These are phyloP conservation scores for Limnephilus marmoratus DNA, from an alignment of 2,888 invertebrate genomes.

Conservation along the genomic window DNA sequence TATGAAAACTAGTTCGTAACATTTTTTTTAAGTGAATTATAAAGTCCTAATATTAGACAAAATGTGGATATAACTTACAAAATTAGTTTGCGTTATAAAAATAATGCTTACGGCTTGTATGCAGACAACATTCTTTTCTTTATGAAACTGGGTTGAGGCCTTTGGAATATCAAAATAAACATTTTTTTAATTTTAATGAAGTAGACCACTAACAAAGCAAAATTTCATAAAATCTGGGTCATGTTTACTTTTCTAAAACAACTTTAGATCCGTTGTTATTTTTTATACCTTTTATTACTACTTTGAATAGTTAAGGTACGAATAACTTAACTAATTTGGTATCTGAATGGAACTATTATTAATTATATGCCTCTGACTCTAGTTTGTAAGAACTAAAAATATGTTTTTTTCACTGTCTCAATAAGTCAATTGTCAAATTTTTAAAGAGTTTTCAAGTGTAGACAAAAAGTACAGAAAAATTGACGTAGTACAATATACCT, in stretches of 20 bases:
- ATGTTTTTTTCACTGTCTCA: too few relatives aligned
- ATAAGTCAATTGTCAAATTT: too few relatives aligned
- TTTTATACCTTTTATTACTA: background rate
- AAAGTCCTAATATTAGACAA: background rate
- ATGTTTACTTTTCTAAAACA: background rate
- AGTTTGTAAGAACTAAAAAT: too few relatives aligned
- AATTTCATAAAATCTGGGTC: background rate
- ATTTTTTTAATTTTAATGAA: background rate
- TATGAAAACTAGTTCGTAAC: background rate
- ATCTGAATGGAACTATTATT: too few relatives aligned
- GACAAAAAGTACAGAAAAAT: too few relatives aligned
- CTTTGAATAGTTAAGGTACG: background rate
- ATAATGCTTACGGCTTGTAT: background rate
- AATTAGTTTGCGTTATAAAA: background rate
- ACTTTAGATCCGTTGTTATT: background rate
- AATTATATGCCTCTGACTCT: too few relatives aligned
- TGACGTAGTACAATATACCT: too few relatives aligned
- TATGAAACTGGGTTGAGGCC: background rate
- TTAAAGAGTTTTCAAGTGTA: too few relatives aligned
- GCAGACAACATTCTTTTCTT: background rate
- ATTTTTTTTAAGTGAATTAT: too few relatives aligned
- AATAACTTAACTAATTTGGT: too few relatives aligned
- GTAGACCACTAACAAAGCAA: background rate
- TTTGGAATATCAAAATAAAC: background rate
- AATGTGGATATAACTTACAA: background rate